Percentiles rank a stretch among this genome's conserved stretches.
These are phyloP conservation scores for Phyto melanocephala DNA, from an alignment of 2,888 invertebrate species.

Conservation along the genomic window DNA sequence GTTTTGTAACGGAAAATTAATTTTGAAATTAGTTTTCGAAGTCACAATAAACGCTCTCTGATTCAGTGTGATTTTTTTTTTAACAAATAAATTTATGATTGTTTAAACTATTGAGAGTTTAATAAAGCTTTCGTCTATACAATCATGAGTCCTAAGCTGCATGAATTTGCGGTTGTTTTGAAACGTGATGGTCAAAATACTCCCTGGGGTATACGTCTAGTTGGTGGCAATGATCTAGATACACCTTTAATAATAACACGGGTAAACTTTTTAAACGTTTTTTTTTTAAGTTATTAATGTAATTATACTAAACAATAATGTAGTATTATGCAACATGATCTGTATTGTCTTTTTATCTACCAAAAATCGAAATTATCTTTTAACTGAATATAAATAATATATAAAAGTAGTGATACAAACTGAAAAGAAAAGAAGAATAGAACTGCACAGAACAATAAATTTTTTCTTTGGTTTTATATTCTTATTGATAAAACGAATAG, in stretches of 20 bases:
- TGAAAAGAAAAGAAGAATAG: slow-evolving; percentile 20
- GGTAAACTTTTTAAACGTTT: slow-evolving; percentile 80
- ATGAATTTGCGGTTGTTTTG: slow-evolving; percentile 87
- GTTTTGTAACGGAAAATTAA: slow-evolving; percentile 63
- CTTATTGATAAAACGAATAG: slow-evolving; percentile 10
- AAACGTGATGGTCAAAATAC: slow-evolving; percentile 85
- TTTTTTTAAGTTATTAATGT: not conserved
- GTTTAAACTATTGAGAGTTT: slow-evolving; percentile 13
- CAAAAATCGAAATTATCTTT: not conserved
- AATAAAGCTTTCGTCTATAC: not conserved
- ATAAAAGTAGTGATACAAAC: slow-evolving; percentile 40
- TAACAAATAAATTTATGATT: slow-evolving; percentile 9
- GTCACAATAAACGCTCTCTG: slow-evolving; percentile 44
- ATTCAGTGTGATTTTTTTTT: not conserved
- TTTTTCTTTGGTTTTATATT: slow-evolving; percentile 38
- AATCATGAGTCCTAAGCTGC: slow-evolving; percentile 81
- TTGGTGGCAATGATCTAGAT: slow-evolving; percentile 91
- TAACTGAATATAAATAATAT: slow-evolving; percentile 50
- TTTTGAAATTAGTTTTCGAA: slow-evolving; percentile 59
- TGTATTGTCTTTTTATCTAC: not conserved
- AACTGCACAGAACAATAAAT: slow-evolving; percentile 45
- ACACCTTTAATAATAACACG: slow-evolving; percentile 92
- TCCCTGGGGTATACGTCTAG: slow-evolving; percentile 92
- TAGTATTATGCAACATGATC: slow-evolving; percentile 52
- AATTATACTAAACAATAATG: not conserved